Evolutionary conservation across 2,797 vertebrate genomes (phyloP).

Genomic region (Scomberomorus guttatus): DNA sequence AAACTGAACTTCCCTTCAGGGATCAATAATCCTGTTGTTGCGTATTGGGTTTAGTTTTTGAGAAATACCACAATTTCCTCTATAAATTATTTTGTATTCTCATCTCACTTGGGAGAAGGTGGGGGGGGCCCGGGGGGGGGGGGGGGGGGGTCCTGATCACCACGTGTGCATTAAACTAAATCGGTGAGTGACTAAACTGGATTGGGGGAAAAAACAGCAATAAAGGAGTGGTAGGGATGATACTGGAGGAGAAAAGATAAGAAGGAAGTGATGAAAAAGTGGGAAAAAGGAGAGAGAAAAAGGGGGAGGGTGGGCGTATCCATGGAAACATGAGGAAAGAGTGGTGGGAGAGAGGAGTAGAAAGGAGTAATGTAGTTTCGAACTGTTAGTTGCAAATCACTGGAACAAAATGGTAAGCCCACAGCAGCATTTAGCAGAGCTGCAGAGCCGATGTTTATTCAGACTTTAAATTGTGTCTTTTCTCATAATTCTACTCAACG

Average conservation of each 20-base stretch:
- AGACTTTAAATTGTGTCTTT: conserved; percentile 16
- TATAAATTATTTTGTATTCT: conserved; percentile 4
- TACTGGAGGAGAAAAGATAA: conserved; percentile 35
- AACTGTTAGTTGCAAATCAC: conserved; percentile 42
- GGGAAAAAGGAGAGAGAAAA: conserved; percentile 4
- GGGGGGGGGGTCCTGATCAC: background rate
- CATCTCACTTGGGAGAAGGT: too few species aligned
- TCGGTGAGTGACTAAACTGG: conserved; percentile 16
- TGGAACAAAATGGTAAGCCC: conserved; percentile 57
- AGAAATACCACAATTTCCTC: background rate
- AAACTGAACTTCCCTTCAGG: conserved; percentile 7
- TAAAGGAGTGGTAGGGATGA: conserved; percentile 9
- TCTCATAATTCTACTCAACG: conserved; percentile 22
- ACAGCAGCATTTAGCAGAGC: conserved; percentile 42
- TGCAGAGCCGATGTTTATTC: conserved; percentile 5
- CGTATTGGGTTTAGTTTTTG: conserved; percentile 1
- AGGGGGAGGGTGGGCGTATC: conserved; percentile 49
- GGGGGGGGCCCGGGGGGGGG: too few species aligned
- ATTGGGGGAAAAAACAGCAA: background rate
- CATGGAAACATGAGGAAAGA: conserved; percentile 68
- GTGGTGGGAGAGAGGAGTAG: conserved; percentile 48
- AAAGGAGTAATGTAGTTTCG: conserved; percentile 53
- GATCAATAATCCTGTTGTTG: conserved; percentile 7
- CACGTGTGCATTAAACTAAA: conserved; percentile 2
- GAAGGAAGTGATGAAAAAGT: conserved; percentile 46